Evolutionary conservation across 1,140 invertebrate species (phyloP).

Genomic region (Hyposmocoma kahamanoa): DNA sequence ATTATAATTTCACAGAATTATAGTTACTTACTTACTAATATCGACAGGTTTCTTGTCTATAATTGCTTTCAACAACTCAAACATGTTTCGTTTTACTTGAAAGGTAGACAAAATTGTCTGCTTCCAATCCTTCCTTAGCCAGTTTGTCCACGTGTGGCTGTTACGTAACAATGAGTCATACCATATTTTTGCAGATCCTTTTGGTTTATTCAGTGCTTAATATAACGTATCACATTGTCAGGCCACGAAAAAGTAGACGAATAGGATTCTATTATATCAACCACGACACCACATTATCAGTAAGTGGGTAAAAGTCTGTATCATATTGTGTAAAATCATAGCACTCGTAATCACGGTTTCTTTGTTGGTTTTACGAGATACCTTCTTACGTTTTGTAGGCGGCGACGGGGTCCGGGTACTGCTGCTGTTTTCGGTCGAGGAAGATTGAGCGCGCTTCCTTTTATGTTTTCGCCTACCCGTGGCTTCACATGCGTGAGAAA

Average conservation of each 20-base stretch:
- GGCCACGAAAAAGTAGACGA: neutral
- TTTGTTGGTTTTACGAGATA: too few species aligned
- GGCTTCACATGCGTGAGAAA: too few species aligned
- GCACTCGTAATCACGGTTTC: neutral
- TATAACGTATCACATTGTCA: neutral
- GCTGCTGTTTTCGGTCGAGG: neutral
- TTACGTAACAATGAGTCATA: conserved; percentile 1
- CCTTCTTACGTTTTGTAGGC: neutral
- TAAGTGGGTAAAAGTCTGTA: neutral
- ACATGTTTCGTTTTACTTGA: neutral
- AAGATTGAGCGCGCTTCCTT: neutral
- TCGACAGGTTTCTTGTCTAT: neutral
- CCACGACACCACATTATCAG: neutral
- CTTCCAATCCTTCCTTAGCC: neutral
- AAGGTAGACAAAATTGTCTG: neutral
- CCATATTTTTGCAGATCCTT: conserved; percentile 1
- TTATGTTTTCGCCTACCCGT: too few species aligned
- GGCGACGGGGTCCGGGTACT: neutral
- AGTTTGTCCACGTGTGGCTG: neutral
- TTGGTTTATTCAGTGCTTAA: conserved; percentile 3
- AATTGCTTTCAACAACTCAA: neutral
- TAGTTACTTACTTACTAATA: neutral
- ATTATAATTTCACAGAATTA: neutral
- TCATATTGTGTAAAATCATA: neutral
- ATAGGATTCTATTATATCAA: neutral